A percentile compares a stretch with the other conserved stretches of the same genome.
phyloP scores from a whole-genome alignment of 2,888 invertebrate genomes.

The Lapara coniferarum region DNA sequence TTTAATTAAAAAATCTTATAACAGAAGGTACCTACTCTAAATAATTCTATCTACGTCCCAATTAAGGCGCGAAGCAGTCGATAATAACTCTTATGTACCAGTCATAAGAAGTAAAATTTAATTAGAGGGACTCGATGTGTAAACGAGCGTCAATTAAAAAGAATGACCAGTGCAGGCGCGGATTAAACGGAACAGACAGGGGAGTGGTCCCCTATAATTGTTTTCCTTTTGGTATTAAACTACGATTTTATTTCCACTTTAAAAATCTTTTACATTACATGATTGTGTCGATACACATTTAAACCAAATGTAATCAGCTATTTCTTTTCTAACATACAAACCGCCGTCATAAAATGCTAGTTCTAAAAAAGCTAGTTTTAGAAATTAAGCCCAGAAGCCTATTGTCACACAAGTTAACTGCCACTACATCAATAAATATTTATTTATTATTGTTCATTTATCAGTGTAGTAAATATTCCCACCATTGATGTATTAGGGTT shows the following conservation, averaged over 20 bases:
- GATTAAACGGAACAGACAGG: constrained; percentile 1
- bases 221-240: neutral
- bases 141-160: constrained; percentile 71
- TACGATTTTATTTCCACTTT: neutral
- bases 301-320: too few species aligned
- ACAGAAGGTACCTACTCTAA: neutral
- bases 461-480: too few species aligned
- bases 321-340: too few species aligned
- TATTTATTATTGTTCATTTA: too few species aligned
- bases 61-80: constrained; percentile 1
- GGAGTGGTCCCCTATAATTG: neutral
- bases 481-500: too few species aligned
- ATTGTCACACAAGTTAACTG: too few species aligned
- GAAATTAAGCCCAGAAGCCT: too few species aligned
- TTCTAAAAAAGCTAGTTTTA: too few species aligned
- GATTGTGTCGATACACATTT: too few species aligned
- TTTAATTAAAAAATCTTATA: neutral
- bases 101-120: constrained; percentile 25
- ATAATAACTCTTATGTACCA: constrained; percentile 2
- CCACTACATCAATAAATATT: too few species aligned
- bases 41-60: neutral
- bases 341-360: too few species aligned
- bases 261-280: too few species aligned
- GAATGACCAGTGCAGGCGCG: constrained; percentile 45
- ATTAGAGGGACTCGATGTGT: constrained; percentile 42